phyloP scores from a whole-genome alignment of 2,113 vertebrate genomes.

The Cairina moschata region DNA sequence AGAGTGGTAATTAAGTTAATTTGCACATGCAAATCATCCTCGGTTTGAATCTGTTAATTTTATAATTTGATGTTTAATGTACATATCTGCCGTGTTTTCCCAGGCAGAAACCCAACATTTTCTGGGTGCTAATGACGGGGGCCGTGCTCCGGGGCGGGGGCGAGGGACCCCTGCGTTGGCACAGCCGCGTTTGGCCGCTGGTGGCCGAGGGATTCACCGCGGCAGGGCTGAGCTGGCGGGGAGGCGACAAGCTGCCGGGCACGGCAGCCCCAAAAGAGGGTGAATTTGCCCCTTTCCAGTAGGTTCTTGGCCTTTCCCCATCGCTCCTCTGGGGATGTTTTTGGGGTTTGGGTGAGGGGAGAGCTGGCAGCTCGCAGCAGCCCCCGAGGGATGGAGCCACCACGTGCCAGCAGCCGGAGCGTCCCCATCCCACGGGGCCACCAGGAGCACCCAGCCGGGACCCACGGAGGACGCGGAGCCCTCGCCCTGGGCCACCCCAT shows the following conservation, averaged over 20 bases:
- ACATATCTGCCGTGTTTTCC: slow-evolving; percentile 63
- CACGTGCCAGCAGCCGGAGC: accelerated
- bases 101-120: slow-evolving; percentile 43
- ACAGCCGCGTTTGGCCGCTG: neutral
- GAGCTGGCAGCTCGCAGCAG: neutral
- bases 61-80: slow-evolving; percentile 74
- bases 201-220: neutral
- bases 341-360: neutral
- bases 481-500: neutral
- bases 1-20: slow-evolving; percentile 69
- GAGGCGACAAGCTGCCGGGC: neutral
- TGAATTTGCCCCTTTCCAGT: neutral
- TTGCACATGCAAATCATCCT: slow-evolving; percentile 72
- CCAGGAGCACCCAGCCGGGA: neutral
- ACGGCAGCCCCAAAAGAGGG: neutral
- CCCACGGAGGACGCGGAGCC: accelerated
- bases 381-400: no score
- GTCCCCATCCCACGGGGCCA: neutral
- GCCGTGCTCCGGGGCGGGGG: neutral
- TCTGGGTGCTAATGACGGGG: slow-evolving; percentile 52
- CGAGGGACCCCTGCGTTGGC: neutral
- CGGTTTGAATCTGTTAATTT: slow-evolving; percentile 72
- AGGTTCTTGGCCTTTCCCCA: accelerated
- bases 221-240: neutral
- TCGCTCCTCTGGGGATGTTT: neutral